Conservation (phyloP, 2,797 vertebrate genomes). For the Hephaestus fuliginosus region DNA sequence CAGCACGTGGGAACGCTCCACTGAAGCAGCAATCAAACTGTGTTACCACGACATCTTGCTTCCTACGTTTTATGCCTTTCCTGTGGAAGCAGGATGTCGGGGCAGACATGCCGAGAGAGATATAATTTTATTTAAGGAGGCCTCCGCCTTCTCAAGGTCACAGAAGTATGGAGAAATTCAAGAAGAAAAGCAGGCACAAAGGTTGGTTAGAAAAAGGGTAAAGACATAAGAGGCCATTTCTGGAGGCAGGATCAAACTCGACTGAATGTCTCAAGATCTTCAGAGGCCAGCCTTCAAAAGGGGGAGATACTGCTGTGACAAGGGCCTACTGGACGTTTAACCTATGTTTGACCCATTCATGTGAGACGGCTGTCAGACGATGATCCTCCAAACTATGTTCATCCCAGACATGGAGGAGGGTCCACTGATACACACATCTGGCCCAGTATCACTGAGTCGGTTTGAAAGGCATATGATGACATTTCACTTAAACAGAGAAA, state of each 20-base stretch:
- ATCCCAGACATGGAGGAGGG: background rate
- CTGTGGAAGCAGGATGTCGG: conserved; percentile 40
- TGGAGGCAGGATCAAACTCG: background rate
- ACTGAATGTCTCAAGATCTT: background rate
- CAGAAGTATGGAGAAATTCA: background rate
- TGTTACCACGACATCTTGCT: conserved; percentile 10
- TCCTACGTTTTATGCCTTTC: conserved; percentile 38
- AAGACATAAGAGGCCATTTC: background rate
- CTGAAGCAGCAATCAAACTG: conserved; percentile 18
- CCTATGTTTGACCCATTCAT: conserved; percentile 26
- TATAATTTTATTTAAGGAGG: conserved; percentile 25
- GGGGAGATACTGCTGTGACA: background rate
- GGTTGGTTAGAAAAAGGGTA: background rate
- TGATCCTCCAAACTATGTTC: conserved; percentile 11
- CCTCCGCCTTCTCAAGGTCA: conserved; percentile 18
- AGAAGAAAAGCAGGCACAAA: background rate
- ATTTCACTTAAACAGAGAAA: conserved; percentile 5
- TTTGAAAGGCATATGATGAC: background rate
- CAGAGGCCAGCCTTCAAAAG: conserved; percentile 21
- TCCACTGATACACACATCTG: background rate
- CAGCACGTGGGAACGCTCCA: background rate
- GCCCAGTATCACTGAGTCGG: background rate
- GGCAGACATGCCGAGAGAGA: conserved; percentile 4
- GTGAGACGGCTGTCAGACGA: background rate
- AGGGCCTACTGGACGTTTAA: conserved; percentile 9